Evolutionary conservation across 2,113 vertebrate species (phyloP), one percentile per base, ranked within the genome.

Genomic region (Grus americana): DNA sequence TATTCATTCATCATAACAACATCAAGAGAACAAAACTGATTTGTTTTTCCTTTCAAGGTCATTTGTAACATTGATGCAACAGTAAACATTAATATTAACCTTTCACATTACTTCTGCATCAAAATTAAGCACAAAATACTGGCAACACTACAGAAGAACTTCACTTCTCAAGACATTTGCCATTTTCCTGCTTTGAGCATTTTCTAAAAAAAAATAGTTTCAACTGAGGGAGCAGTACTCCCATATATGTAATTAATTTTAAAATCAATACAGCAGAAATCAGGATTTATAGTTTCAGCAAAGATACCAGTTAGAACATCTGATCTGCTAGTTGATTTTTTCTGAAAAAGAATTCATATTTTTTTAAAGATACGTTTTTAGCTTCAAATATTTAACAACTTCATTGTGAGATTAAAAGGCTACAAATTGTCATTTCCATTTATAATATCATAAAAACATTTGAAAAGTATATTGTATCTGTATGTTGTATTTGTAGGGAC

Each of bases 1-100:
- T 93, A 91, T 95, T 97, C 78, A 74, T 78, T 75, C 89, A 74
- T 71, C 23, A 2, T 59, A 67, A 93, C 79, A 86, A 49, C 91
- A 91, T 42, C 89, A 59, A 74, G 38, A 84, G 47, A 91, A 91
- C 82, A 92, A 80, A 91, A 57, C 17, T 10, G 42, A 73, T 29
- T 4, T 36, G 21, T 17, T 92, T 63, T 73, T 88, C 42, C 59
- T 88, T 46, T 86, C 80, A 78, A 95, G 63, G 79, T 79, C 70
- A 71, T 47, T 85, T 87, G 26, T 79, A 90, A 92, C 65, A 79
- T 5, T 42, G 55, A 49, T 44, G 79, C 34, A 67, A 68, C 82
- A 50, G 46, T 59, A 80, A 88, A 50, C 27, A 71, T 26, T 55
- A 38, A 74, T 7, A 9, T 38, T 49, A 58, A 73, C 17, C 29